Base-by-base conservation (phyloP, 2,888 invertebrate species). In the Drosophila ustulata region DNA sequence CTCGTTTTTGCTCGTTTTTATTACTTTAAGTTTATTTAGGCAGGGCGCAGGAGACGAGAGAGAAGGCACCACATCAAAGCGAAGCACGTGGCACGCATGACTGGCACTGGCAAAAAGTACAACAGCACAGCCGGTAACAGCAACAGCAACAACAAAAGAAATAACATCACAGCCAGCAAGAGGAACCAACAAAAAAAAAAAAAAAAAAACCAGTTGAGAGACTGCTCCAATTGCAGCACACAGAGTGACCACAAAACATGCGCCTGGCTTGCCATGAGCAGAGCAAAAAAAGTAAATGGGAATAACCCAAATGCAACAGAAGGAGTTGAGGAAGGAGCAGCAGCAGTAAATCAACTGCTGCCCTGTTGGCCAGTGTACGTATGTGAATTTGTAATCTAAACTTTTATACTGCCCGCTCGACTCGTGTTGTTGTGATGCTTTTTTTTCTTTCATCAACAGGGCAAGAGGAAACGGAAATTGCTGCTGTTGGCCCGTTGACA, bases 311-410 rank as follows among this genome's bases (percentile, higher is more conserved):
- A 49, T 32, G 39, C 56, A 66, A 8, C 43, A 46, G 11, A 30
- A 76, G 56, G 37, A 32, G 37, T 18, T 9, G 26, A 11, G 26
- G 9, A 4, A 45, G 47, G 8, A 63, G 23, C 45, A 62, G 61
- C 47, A 71, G 58, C 71, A 45, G 85, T 85, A 85, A 85, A 83
- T 83, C 83, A 84, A 84, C 85, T 85, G 81, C 72, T 80, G 72
- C 71, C 78, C 71, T 69, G 80, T 83, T 73, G 73, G 47, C 41
- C 69, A 66, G 47, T 66, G 63, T 75, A 81, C 78, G 83, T 81
- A 85, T 83, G 83, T 83, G 83, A 85, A 83, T 85, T 82, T 85
- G 83, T 85, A 83, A 85, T 84, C 83, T 83, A 85, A 84, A 84
- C 83, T 84, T 84, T 83, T 83, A 73, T 75, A 71, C 81, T 74